Conservation (phyloP, 2,797 vertebrate genomes). For the Petrocephalus schoutedeni region DNA sequence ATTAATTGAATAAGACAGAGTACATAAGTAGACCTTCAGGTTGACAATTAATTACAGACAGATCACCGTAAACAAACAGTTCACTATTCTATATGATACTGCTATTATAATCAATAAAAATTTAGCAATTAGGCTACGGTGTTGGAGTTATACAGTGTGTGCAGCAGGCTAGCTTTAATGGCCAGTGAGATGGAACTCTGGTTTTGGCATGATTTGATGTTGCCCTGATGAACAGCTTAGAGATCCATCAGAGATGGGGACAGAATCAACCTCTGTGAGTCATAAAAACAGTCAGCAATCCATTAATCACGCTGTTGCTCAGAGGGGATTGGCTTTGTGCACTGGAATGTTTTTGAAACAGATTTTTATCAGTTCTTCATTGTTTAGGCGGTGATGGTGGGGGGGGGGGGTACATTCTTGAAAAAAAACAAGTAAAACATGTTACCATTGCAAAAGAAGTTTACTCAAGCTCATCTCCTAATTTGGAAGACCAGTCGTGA, state of each 20-base stretch:
- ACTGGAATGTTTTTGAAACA: conserved; percentile 8
- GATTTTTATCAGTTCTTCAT: conserved; percentile 14
- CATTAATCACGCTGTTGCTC: conserved; percentile 8
- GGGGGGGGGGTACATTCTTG: not conserved
- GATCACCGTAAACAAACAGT: not conserved
- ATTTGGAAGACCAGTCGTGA: not conserved
- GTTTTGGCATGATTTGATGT: not conserved
- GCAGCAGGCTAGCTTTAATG: not conserved
- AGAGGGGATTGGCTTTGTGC: not conserved
- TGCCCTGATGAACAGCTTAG: conserved; percentile 6
- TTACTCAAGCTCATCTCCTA: not conserved
- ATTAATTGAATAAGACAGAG: not conserved
- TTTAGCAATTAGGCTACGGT: not conserved
- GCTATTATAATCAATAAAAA: conserved; percentile 1
- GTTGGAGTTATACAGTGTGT: not conserved
- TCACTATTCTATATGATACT: not conserved
- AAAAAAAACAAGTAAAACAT: not conserved
- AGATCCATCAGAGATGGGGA: not conserved
- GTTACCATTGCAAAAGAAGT: not conserved
- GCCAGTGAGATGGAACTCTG: not conserved
- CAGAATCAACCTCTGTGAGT: conserved; percentile 11
- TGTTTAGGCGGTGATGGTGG: not conserved
- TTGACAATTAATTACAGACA: not conserved
- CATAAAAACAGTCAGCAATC: not conserved
- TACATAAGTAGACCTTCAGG: not conserved